Evolutionary conservation across 2,888 invertebrate genomes (phyloP).

Genomic region (Dasypogon diadema): DNA sequence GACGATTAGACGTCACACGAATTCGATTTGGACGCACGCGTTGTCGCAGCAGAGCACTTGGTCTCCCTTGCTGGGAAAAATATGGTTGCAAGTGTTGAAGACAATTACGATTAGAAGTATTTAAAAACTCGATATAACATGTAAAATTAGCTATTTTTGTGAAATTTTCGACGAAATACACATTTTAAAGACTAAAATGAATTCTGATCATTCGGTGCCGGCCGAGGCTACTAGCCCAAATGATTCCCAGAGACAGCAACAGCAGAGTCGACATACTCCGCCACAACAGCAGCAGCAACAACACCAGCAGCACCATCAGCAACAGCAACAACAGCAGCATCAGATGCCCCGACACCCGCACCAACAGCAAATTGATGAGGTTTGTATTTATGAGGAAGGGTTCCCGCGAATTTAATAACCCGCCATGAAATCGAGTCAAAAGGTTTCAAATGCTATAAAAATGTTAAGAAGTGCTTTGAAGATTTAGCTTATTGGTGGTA

Average conservation of each 20-base stretch:
- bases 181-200: no score
- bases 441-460: no score
- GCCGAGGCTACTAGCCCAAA: slow-evolving; percentile 58
- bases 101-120: slow-evolving; percentile 5
- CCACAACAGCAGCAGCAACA: slow-evolving; percentile 63
- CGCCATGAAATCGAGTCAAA: no score
- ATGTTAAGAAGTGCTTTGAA: no score
- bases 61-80: slow-evolving; percentile 43
- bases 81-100: slow-evolving; percentile 40
- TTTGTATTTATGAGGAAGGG: slow-evolving; percentile 49
- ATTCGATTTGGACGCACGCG: slow-evolving; percentile 47
- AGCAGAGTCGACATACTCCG: slow-evolving; percentile 62
- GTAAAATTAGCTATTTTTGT: no score
- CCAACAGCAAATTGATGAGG: slow-evolving; percentile 67
- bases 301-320: slow-evolving; percentile 61
- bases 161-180: no score
- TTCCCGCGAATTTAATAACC: slow-evolving; percentile 11
- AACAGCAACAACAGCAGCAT: slow-evolving; percentile 60
- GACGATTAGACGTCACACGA: slow-evolving; percentile 36
- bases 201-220: slow-evolving; percentile 58
- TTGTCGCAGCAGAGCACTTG: slow-evolving; percentile 24
- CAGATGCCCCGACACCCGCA: slow-evolving; percentile 60
- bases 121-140: not conserved
- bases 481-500: no score
- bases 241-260: slow-evolving; percentile 62